Base-by-base conservation (phyloP, 2,113 vertebrate genomes). In the Sorex fumeus region DNA sequence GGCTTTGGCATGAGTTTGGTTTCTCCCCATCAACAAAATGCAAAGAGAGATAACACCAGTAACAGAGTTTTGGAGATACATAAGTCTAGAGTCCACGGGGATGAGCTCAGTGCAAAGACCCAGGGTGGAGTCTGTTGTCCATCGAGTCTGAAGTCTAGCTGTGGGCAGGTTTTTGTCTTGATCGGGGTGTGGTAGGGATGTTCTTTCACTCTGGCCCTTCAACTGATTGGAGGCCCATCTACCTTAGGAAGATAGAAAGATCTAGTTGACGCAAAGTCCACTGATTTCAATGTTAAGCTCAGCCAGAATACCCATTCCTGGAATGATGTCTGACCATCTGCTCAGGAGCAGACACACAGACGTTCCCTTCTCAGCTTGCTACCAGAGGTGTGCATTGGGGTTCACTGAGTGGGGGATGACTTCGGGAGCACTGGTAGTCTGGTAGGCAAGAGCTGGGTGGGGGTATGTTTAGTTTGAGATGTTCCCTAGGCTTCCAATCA, bases 211-310 rank as follows among this genome's bases (percentile, higher is more conserved):
- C 62, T 25, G 32, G 27, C 40, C 8, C 77, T 84, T 84, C n/a
- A 67, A 9, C 43, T 40, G 70, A 50, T 50, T 67, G n/a, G 27
- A 71, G 40, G 28, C 34, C 43, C 21, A 47, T 16, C 7, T 30
- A n/a, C 11, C 13, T 83, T 36, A 67, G 62, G 10, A 60, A 45
- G 8, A 18, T 15, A n/a, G n/a, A n/a, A n/a, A n/a, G 27, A 9
- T 23, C 19, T 66, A 3, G 16, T 78, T 78, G 71, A 66, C 28
- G 43, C 4, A 40, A 15, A 87, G 62, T 36, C n/a, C 40, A 13
- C 19, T 23, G 10, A 45, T 72, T 77, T 83, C 82, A 90, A 67
- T 60, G 32, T 72, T 47, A 80, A 83, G 50, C 27, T 87, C 57
- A 72, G 30, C 43, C 3, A 27, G 32, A 60, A 27, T 27, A 8